phyloP scores from a whole-genome alignment of 2,797 vertebrate genomes.

The Tangara arthus region DNA sequence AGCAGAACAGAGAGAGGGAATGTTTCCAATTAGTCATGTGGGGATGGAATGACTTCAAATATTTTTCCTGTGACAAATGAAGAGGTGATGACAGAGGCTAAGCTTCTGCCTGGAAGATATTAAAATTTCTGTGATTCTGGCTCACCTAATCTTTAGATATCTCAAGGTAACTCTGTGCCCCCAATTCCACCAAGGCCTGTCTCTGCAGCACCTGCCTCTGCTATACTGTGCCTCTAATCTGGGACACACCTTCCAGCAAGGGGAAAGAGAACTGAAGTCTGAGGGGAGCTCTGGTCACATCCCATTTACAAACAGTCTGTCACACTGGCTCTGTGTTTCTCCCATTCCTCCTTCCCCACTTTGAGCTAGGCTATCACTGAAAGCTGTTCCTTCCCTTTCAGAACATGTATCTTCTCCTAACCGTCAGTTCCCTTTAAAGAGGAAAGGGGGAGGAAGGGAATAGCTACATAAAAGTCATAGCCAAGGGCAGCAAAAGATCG shows the following conservation, averaged over 20 bases:
- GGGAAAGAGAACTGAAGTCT: not conserved
- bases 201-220: not conserved
- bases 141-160: slow-evolving; percentile 26
- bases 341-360: not conserved
- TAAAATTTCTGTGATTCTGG: slow-evolving; percentile 39
- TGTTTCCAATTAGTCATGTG: slow-evolving; percentile 66
- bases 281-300: not conserved
- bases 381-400: not conserved
- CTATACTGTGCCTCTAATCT: not conserved
- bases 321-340: not conserved
- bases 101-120: slow-evolving; percentile 64
- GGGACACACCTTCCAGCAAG: not conserved
- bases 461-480: not conserved
- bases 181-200: not conserved
- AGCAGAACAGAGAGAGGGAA: slow-evolving; percentile 38
- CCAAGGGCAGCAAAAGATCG: not conserved
- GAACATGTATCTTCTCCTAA: not conserved
- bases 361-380: not conserved
- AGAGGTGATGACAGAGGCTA: slow-evolving; percentile 60
- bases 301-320: not conserved
- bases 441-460: not conserved
- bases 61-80: slow-evolving; percentile 55
- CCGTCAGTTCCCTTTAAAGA: not conserved
- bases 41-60: slow-evolving; percentile 57
- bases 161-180: not conserved